Base-by-base conservation (phyloP, 2,888 invertebrate genomes). In the Antheraea yamamai region DNA sequence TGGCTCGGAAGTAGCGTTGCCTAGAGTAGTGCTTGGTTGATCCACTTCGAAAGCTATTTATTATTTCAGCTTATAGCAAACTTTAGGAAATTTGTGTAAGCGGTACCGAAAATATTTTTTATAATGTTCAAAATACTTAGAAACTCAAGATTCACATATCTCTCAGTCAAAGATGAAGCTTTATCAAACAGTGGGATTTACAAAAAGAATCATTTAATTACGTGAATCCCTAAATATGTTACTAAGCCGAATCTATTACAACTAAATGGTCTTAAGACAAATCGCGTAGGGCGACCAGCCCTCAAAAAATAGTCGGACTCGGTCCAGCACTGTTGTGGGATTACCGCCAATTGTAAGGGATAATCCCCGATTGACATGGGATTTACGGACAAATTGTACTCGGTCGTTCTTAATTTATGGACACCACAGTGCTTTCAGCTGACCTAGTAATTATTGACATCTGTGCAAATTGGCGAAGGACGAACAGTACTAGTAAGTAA, bases 341-440 rank as follows among this genome's bases (percentile, higher is more conserved):
- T 91, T 91, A 91, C 85, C 79, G 77, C 78, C 90, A 87, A 91
- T 92, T 88, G 89, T 85, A 77, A 79, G 79, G 84, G 89, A 89
- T 92, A 92, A 92, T 92, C 89, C 90, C 83, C 92, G 85, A 92
- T 92, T 87, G 92, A 91, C 92, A 89, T 80, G 83, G 90, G 91
- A 91, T 92, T 91, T 89, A 78, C 78, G 85, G 85, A 87, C 87
- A 89, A 88, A 90, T 89, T 85, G 89, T 85, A 84, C 84, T 77
- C 78, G 78, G 78, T 84, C 79, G 80, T 83, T 78, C 78, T 79
- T 88, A 88, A 92, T 91, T 91, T 90, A 91, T 90, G 82, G 85
- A 80, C 84, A 84, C 78, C 76, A 79, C 75, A 75, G 68, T 20
- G 71, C 74, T 39, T 79, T 78, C 77, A 76, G 77, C 76, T 76